Percentiles rank a stretch among this genome's conserved stretches.
Evolutionary conservation across 92 coral and sea anemone species (phyloP).

Genomic region (Siderastrea siderea): DNA sequence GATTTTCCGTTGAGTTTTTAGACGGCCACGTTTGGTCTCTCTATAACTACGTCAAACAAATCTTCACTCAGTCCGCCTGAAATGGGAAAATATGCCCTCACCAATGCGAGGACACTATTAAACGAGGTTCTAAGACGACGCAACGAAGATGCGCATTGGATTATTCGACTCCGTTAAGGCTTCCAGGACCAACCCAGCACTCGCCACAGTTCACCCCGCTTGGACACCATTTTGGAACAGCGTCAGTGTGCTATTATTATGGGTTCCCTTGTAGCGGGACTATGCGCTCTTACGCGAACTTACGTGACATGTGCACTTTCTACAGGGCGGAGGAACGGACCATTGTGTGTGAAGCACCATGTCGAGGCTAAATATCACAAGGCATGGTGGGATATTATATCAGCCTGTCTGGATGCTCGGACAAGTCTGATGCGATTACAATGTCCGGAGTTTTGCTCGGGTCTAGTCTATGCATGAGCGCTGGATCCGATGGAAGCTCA

Average conservation of each 20-base stretch:
- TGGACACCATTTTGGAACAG: not conserved
- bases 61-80: too few species aligned
- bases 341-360: not conserved
- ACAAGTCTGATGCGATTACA: constrained; percentile 55
- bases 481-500: constrained; percentile 89
- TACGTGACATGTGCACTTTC: not conserved
- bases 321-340: not conserved
- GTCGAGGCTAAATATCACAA: not conserved
- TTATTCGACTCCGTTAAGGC: not conserved
- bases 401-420: constrained; percentile 80
- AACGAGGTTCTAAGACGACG: too few species aligned
- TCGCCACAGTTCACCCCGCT: not conserved
- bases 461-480: constrained; percentile 86
- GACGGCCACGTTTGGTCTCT: too few species aligned
- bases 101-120: too few species aligned
- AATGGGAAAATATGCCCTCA: too few species aligned
- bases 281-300: not conserved
- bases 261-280: not conserved
- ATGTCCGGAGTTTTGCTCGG: constrained; percentile 69
- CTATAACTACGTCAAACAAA: too few species aligned
- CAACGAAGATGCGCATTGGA: too few species aligned
- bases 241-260: too few species aligned
- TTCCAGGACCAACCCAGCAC: not conserved
- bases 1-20: too few species aligned
- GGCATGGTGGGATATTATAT: constrained; percentile 62